A percentile compares a stretch with the other conserved stretches of the same genome.
phyloP scores from a whole-genome alignment of 2,888 invertebrate genomes.

The Drosophila neonasuta region DNA sequence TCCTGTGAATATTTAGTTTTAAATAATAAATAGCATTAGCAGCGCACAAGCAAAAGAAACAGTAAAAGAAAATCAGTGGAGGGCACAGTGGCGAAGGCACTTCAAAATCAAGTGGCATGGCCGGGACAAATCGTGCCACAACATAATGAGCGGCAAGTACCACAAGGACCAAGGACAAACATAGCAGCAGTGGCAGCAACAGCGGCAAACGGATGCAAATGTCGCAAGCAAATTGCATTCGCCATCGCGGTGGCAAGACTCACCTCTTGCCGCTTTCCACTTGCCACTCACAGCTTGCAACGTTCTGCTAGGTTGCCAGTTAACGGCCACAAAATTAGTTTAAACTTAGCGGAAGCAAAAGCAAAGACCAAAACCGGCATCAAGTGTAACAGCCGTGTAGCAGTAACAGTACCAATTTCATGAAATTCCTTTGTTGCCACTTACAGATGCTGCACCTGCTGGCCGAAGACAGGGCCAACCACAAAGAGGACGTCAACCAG shows the following conservation, averaged over 20 bases:
- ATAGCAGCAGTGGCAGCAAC: constrained; percentile 14
- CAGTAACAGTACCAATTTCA: constrained; percentile 8
- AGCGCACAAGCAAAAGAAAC: not conserved
- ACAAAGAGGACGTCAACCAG: constrained; percentile 36
- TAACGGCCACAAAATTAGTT: constrained; percentile 74
- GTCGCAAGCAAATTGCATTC: constrained; percentile 67
- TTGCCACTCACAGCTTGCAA: constrained; percentile 9
- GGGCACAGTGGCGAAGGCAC: constrained; percentile 19
- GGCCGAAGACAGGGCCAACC: constrained; percentile 36
- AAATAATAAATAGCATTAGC: constrained; percentile 71
- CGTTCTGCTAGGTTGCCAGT: constrained; percentile 49
- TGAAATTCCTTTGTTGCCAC: constrained; percentile 32
- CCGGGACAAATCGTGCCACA: constrained; percentile 62
- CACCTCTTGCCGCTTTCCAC: constrained; percentile 7
- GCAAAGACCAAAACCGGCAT: constrained; percentile 11
- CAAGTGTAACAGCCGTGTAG: constrained; percentile 4
- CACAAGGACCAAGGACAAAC: constrained; percentile 33
- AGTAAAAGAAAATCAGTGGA: constrained; percentile 21
- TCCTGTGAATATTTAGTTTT: constrained; percentile 56
- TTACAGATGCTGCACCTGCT: constrained; percentile 69
- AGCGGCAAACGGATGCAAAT: constrained; percentile 61
- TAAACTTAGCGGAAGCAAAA: constrained; percentile 69
- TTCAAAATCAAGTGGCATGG: constrained; percentile 61
- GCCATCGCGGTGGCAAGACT: constrained; percentile 14
- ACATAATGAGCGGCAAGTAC: constrained; percentile 64